A percentile compares a stretch with the other conserved stretches of the same genome.
Conservation (phyloP, 2,113 vertebrate genomes). For the Microtus oregoni region DNA sequence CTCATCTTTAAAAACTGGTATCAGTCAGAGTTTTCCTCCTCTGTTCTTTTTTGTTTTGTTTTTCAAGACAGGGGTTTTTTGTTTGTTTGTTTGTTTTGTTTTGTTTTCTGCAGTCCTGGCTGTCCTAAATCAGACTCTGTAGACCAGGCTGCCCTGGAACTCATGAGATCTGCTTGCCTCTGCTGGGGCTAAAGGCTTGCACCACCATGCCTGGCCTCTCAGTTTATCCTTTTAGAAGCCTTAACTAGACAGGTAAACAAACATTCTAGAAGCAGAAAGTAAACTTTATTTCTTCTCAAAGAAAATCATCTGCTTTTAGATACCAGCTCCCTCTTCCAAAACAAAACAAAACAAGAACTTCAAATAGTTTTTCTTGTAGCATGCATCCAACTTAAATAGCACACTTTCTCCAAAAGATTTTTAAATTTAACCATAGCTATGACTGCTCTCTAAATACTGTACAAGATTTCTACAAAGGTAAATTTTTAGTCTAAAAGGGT, state of each 20-base stretch:
- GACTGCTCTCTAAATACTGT: constrained; percentile 21
- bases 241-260: background rate
- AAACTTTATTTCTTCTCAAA: constrained; percentile 48
- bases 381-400: constrained; percentile 1
- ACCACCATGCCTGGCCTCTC: background rate
- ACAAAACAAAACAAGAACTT: background rate
- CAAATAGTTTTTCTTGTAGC: constrained; percentile 22
- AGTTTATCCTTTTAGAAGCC: background rate
- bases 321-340: background rate
- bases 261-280: constrained; percentile 43
- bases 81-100: no score
- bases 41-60: background rate
- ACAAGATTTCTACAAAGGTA: constrained; percentile 47
- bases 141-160: background rate
- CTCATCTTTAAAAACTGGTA: constrained; percentile 23
- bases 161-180: background rate
- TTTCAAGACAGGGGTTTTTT: background rate
- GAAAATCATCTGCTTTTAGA: constrained; percentile 17
- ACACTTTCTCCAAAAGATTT: constrained; percentile 34
- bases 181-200: background rate
- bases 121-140: background rate
- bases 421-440: constrained; percentile 29
- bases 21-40: background rate
- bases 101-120: background rate
- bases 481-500: background rate